Conservation (phyloP, 30 jellyfish, hydroid and myxozoan species). For the Morbakka virulenta region DNA sequence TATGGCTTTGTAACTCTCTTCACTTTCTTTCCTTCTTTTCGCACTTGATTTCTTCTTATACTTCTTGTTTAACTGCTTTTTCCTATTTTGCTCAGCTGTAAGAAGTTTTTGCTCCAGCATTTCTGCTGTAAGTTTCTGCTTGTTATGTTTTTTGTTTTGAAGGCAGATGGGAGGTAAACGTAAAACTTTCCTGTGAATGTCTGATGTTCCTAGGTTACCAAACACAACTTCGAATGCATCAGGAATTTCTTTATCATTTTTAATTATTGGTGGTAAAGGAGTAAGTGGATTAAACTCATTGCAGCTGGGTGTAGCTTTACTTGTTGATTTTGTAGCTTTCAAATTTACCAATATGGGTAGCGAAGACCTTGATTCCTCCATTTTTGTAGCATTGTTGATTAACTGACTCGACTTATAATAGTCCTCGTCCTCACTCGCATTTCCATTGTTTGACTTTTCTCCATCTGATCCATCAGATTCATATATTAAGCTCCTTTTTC, state of each 20-base stretch:
- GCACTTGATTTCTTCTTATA: constrained; percentile 19
- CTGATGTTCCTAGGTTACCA: not conserved
- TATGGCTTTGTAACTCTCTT: constrained; percentile 1
- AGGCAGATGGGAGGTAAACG: not conserved
- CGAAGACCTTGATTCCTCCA: not conserved
- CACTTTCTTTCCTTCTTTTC: constrained; percentile 21
- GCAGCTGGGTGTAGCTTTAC: not conserved
- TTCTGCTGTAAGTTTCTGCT: not conserved
- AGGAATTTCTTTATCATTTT: not conserved
- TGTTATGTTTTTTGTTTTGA: not conserved
- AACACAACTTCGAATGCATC: not conserved
- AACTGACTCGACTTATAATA: too few relatives aligned
- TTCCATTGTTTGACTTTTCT: not conserved
- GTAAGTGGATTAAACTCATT: not conserved
- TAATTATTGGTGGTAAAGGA: not conserved
- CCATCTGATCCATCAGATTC: not conserved
- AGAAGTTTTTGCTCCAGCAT: not conserved
- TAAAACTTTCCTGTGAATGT: not conserved
- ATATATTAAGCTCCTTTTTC: not conserved
- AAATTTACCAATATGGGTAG: not conserved
- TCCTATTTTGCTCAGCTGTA: not conserved
- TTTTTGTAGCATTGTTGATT: not conserved
- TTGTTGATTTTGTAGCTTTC: not conserved
- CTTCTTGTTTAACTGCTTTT: constrained; percentile 12
- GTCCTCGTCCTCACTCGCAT: not conserved